These are phyloP conservation scores for Melanaphis sacchari DNA, from an alignment of 1,140 invertebrate species.

Conservation along the genomic window DNA sequence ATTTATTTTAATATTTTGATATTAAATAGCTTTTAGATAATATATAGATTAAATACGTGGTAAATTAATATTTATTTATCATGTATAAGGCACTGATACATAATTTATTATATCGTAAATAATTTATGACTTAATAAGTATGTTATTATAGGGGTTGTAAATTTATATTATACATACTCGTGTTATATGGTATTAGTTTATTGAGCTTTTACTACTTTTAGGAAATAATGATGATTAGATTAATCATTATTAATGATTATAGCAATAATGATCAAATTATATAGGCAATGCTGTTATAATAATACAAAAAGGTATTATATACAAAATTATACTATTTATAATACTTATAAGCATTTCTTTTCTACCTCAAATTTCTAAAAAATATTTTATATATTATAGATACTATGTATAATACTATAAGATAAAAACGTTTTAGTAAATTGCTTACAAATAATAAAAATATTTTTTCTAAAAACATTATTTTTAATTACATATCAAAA, in stretches of 20 bases:
- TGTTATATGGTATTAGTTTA: background rate
- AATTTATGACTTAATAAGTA: conserved; percentile 11
- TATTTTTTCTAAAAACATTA: background rate
- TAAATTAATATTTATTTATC: conserved; percentile 18
- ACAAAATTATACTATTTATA: conserved; percentile 5
- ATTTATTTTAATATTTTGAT: background rate
- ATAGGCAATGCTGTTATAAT: background rate
- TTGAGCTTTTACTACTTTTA: background rate
- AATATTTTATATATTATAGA: background rate
- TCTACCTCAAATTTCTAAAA: background rate
- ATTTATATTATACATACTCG: background rate
- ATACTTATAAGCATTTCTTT: background rate
- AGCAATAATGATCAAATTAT: background rate
- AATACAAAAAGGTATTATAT: background rate
- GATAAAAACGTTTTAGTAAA: background rate
- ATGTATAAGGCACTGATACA: background rate
- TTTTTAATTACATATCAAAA: background rate
- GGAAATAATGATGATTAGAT: background rate
- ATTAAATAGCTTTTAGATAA: background rate
- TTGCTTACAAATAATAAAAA: background rate
- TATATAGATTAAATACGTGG: background rate
- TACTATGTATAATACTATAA: background rate
- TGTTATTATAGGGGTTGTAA: background rate
- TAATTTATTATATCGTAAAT: conserved; percentile 18
- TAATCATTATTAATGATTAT: conserved; percentile 3